These are phyloP conservation scores for Ophion costatus DNA, from an alignment of 2,888 invertebrate genomes.

Conservation along the genomic window DNA sequence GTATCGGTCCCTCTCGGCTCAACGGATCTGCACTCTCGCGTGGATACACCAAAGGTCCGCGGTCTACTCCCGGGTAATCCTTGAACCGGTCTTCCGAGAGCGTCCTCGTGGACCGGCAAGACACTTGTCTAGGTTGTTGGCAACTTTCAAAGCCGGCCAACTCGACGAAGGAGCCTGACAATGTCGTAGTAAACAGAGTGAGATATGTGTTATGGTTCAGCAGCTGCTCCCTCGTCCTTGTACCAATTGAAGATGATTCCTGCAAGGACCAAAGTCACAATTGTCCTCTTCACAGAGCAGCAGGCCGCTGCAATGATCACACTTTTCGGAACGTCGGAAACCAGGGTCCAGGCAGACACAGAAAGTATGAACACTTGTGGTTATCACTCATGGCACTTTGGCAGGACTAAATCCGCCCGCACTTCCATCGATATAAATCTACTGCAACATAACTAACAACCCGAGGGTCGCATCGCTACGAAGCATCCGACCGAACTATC, in stretches of 20 bases:
- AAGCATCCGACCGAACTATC: background rate
- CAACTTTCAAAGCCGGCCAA: background rate
- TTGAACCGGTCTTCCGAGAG: slow-evolving; percentile 58
- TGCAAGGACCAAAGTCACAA: too few species aligned
- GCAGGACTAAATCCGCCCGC: slow-evolving; percentile 38
- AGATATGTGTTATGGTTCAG: background rate
- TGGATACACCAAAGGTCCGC: slow-evolving; percentile 37
- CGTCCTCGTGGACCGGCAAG: slow-evolving; percentile 56
- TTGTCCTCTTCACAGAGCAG: too few species aligned
- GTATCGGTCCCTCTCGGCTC: slow-evolving; percentile 13
- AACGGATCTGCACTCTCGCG: slow-evolving; percentile 34
- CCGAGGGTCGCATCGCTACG: background rate
- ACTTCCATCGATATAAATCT: slow-evolving; percentile 3
- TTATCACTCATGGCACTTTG: slow-evolving; percentile 46
- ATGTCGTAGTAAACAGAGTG: background rate
- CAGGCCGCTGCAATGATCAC: slow-evolving; percentile 21
- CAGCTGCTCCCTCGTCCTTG: background rate
- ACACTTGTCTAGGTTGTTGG: background rate
- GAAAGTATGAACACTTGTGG: slow-evolving; percentile 11
- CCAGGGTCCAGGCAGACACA: slow-evolving; percentile 4
- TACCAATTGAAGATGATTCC: background rate
- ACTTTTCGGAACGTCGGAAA: slow-evolving; percentile 19
- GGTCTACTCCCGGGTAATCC: slow-evolving; percentile 56
- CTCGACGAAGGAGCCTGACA: background rate
- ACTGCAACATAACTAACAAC: slow-evolving; percentile 2